Percentiles rank a stretch among this genome's conserved stretches.
These are phyloP conservation scores for Semicossyphus pulcher DNA, from an alignment of 2,113 vertebrate genomes.

Conservation along the genomic window DNA sequence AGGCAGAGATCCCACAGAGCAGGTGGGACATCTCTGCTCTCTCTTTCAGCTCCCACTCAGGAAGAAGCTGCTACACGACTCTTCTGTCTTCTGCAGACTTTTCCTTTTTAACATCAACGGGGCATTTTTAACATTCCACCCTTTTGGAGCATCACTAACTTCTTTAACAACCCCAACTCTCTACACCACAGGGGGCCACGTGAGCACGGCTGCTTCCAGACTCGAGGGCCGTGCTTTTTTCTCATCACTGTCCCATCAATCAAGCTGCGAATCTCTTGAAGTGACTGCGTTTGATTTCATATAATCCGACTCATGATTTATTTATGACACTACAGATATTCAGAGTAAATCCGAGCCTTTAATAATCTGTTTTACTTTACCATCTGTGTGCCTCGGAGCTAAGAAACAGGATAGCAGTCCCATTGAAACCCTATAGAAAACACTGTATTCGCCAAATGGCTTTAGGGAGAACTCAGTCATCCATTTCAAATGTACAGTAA, in stretches of 20 bases:
- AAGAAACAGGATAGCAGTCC: slow-evolving; percentile 38
- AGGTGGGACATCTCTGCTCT: slow-evolving; percentile 51
- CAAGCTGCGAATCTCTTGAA: slow-evolving; percentile 4
- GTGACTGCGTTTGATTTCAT: neutral
- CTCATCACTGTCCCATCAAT: neutral
- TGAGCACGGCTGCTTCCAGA: slow-evolving; percentile 8
- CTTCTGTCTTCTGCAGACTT: slow-evolving; percentile 28
- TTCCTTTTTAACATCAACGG: slow-evolving; percentile 18
- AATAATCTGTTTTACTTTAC: slow-evolving; percentile 12
- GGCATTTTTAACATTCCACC: slow-evolving; percentile 66
- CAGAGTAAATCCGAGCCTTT: slow-evolving; percentile 26
- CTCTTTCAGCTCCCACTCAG: slow-evolving; percentile 55
- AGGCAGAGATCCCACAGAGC: slow-evolving; percentile 47
- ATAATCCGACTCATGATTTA: neutral
- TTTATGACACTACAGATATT: slow-evolving; percentile 29
- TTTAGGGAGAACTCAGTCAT: slow-evolving; percentile 8
- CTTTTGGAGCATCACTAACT: slow-evolving; percentile 34
- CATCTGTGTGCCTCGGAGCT: slow-evolving; percentile 6
- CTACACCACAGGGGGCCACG: slow-evolving; percentile 7
- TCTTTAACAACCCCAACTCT: slow-evolving; percentile 1
- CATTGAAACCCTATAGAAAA: slow-evolving; percentile 37
- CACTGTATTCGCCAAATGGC: slow-evolving; percentile 10
- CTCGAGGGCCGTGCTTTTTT: neutral
- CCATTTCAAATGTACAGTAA: slow-evolving; percentile 10
- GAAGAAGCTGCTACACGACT: slow-evolving; percentile 28